These are phyloP conservation scores for Lepus timidus DNA, from an alignment of 2,113 vertebrate species.

Conservation along the genomic window DNA sequence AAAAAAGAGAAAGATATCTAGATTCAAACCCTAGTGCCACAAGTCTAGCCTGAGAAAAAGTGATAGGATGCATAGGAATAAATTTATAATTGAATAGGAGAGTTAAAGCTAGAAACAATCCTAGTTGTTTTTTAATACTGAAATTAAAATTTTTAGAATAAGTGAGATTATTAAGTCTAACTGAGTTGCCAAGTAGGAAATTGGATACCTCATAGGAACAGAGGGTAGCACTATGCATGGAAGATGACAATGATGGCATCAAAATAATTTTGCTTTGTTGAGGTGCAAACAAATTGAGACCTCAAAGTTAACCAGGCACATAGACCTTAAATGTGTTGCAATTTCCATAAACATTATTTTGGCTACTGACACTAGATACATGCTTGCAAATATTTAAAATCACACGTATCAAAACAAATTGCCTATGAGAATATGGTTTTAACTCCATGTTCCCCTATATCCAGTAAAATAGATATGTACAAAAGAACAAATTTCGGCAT, in stretches of 20 bases:
- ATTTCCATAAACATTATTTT: slow-evolving; percentile 35
- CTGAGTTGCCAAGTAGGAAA: not conserved
- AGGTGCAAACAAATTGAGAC: not conserved
- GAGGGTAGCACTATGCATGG: not conserved
- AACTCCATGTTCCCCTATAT: not conserved
- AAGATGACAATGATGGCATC: not conserved
- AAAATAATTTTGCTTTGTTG: not conserved
- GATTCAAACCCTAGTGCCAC: not conserved
- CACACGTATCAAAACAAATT: not conserved
- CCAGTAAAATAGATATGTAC: not conserved
- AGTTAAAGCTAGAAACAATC: not conserved
- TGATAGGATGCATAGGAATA: not conserved
- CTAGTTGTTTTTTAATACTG: not conserved
- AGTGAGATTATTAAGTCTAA: slow-evolving; percentile 15
- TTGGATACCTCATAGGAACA: not conserved
- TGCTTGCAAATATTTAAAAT: slow-evolving; percentile 16
- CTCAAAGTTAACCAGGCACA: not conserved
- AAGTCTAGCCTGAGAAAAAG: not conserved
- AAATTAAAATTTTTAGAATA: slow-evolving; percentile 18
- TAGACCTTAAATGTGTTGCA: not conserved
- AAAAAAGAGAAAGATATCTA: no score
- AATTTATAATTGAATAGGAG: not conserved
- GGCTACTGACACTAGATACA: not conserved
- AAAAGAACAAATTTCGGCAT: not conserved
- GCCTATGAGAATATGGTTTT: not conserved